Evolutionary conservation across 1,140 invertebrate species (phyloP).

Genomic region (Lucilia cuprina): DNA sequence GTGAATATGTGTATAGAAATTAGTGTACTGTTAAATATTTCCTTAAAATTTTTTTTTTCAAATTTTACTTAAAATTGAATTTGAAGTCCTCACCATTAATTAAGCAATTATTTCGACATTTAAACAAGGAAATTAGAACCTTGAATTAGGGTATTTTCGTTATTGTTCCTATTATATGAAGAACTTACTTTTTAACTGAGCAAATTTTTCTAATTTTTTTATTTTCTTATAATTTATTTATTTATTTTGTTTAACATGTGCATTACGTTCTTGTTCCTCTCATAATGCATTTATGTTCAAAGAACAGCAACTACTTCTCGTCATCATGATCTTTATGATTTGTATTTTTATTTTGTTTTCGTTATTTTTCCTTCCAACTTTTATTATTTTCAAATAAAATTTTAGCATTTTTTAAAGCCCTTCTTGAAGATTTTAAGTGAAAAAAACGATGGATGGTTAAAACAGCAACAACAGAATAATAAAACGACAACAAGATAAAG

Average conservation of each 20-base stretch:
- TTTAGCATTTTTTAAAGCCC: neutral
- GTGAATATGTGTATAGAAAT: too few relatives aligned
- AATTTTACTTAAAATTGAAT: too few relatives aligned
- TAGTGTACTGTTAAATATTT: too few relatives aligned
- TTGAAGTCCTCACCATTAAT: too few relatives aligned
- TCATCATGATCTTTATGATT: neutral
- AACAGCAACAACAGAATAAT: neutral
- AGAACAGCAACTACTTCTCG: neutral
- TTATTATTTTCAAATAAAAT: neutral
- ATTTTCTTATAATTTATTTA: too few relatives aligned
- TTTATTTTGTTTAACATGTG: neutral
- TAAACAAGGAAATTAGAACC: too few relatives aligned
- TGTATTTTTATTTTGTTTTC: neutral
- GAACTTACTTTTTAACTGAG: too few relatives aligned
- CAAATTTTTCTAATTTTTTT: too few relatives aligned
- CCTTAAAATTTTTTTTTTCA: too few relatives aligned
- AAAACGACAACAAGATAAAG: neutral
- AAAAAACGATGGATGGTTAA: neutral
- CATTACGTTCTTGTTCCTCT: neutral
- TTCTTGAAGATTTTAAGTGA: neutral
- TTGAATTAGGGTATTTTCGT: too few relatives aligned
- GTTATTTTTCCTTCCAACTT: neutral
- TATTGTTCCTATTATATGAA: too few relatives aligned
- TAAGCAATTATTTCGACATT: too few relatives aligned
- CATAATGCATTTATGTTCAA: neutral